Evolutionary conservation across 2,797 vertebrate genomes (phyloP), one percentile per base, ranked within the genome.

Genomic region (Tauraco hartlaubi): DNA sequence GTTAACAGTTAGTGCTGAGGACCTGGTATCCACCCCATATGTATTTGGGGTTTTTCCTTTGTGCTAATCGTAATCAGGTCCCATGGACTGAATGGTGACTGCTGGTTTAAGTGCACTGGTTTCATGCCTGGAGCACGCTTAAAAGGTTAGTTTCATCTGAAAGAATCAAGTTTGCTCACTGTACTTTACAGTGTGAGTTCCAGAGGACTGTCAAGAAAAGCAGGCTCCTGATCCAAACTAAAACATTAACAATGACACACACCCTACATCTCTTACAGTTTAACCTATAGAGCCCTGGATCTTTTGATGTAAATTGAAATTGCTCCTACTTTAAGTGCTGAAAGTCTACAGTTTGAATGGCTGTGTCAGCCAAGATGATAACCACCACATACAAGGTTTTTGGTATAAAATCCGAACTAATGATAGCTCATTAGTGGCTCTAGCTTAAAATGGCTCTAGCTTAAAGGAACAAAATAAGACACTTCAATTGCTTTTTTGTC

Each of bases 1-100:
- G 0, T 15, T 16, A 59, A 41, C 4, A 0, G 28, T 55, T 68
- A 44, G n/a, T 2, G 1, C 4, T 63, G 31, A 68, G n/a, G 15
- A 77, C 66, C 20, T 43, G 23, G 23, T 86, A 43, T 3, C 46
- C 17, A 5, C 9, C 6, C 3, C 25, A 0, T 49, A 5, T 22
- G 13, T 64, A 6, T 86, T 52, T 61, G 52, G 18, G 29, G 29
- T 31, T 54, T 52, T 54, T 31, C 52, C 18, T 54, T 31, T 54
- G 15, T 11, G 16, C 28, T 67, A 61, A 20, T 48, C 1, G 0
- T 80, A 25, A 29, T 56, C 58, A 75, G 7, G 15, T 52, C 16
- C 29, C 9, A 5, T 8, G 31, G 46, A 16, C 41, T 81, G 62
- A 68, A 15, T 49, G 25, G n/a, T 84, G 58, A 15, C 69, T 75